Evolutionary conservation across 2,797 vertebrate genomes (phyloP), one percentile per base, ranked within the genome.

Genomic region (Triplophysa yarkandensis): DNA sequence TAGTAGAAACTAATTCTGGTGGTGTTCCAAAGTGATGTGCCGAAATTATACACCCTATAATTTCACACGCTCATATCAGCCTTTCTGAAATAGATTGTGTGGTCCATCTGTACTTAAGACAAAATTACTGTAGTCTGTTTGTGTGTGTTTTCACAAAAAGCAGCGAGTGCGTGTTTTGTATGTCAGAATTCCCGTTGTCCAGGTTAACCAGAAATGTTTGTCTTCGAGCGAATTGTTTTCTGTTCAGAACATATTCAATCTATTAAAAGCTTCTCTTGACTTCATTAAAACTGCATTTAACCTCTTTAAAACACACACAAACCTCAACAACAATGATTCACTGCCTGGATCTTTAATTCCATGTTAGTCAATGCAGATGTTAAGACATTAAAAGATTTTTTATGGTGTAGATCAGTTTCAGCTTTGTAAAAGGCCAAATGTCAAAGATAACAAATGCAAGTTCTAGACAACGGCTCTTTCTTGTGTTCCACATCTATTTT

Each of bases 191-290:
- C 44, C 44, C 19, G 48, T 21, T 50, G 30, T 30, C 13, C 4
- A 36, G 6, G 46, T 23, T 91, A 86, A 89, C 89, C 87, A 88
- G 85, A 82, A 87, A 85, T 87, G 83, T 90, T 86, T 89, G 87
- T 88, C 90, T 92, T 88, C 84, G 86, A 87, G 87, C 90, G 88
- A 88, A 83, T 87, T 55, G 52, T 88, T 87, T 86, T 27, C 87
- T 87, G 86, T 84, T 88, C 85, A 89, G 84, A 85, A 89, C 84
- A 36, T 57, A 30, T 2, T 14, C 17, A 41, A n/a, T 4, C 7
- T 17, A 28, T 55, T 55, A 68, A 55, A 41, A 39, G 2, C 32
- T 14, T 55, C 21, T 11, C 25, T 55, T 41, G 27, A 44, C 19
- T 70, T 11, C 7, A 32, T 58, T 46, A 23, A 32, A 57, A 58